phyloP scores from a whole-genome alignment of 2,888 invertebrate species.

The Amblyjoppa proteus region DNA sequence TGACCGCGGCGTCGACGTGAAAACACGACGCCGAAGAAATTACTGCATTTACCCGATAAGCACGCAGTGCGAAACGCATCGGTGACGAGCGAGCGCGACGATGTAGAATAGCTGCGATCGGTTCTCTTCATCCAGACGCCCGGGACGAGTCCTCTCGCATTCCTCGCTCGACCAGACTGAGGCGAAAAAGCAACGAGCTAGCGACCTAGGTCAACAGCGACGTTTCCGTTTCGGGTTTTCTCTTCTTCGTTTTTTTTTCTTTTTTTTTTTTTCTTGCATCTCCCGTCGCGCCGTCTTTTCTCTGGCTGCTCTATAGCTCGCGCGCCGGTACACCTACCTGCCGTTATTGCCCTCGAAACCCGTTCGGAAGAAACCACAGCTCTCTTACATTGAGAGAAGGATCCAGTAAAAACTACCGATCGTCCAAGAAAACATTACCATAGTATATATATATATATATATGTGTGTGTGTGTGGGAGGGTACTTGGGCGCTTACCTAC shows the following conservation, averaged over 20 bases:
- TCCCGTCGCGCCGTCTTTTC: constrained; percentile 8
- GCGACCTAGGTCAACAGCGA: constrained; percentile 52
- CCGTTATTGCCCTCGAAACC: constrained; percentile 4
- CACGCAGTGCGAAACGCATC: neutral
- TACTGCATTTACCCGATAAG: neutral
- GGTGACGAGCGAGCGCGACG: constrained; percentile 4
- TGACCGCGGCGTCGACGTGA: neutral
- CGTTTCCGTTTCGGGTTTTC: constrained; percentile 34
- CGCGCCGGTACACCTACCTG: neutral
- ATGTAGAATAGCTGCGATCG: constrained; percentile 26
- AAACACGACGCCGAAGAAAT: neutral
- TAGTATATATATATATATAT: no score
- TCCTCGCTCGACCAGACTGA: constrained; percentile 6
- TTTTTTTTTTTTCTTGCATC: neutral
- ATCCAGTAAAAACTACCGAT: neutral
- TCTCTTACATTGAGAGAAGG: neutral
- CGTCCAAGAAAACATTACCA: neutral
- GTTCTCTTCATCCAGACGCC: neutral
- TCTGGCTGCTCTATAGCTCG: neutral
- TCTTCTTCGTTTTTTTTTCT: constrained; percentile 21
- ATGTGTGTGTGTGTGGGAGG: no score
- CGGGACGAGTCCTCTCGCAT: constrained; percentile 21
- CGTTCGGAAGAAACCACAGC: neutral
- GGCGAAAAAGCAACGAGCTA: constrained; percentile 38
- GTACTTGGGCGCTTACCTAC: no score